phyloP scores from a whole-genome alignment of 2,113 vertebrate genomes.

The Psilopsiagon aymara region DNA sequence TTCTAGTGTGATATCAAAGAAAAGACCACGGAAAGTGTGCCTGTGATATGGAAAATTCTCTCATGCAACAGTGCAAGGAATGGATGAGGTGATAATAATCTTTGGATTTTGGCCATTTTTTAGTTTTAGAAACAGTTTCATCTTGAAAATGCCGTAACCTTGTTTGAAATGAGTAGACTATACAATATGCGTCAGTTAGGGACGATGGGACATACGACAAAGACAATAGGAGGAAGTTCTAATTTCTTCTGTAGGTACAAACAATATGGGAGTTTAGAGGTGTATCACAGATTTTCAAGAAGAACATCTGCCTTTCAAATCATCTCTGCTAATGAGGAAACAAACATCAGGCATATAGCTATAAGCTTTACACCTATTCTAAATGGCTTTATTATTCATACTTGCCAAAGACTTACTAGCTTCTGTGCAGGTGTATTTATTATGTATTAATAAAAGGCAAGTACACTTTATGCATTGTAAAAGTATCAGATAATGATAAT shows the following conservation, averaged over 20 bases:
- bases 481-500: fast-evolving
- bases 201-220: constrained; percentile 56
- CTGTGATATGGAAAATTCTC: not conserved
- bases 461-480: not conserved
- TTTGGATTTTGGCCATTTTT: constrained; percentile 52
- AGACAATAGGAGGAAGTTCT: constrained; percentile 82
- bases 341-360: not conserved
- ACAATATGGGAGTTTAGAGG: constrained; percentile 67
- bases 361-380: constrained; percentile 36
- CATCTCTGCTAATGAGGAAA: constrained; percentile 34
- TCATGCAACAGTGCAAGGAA: constrained; percentile 12
- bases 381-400: not conserved
- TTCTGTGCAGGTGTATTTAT: not conserved
- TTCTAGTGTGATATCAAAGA: not conserved
- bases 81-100: constrained; percentile 64
- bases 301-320: constrained; percentile 77
- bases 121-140: constrained; percentile 44
- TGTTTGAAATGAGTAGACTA: constrained; percentile 43
- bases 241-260: constrained; percentile 80
- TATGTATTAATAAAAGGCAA: not conserved
- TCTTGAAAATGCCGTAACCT: constrained; percentile 31
- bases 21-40: not conserved
- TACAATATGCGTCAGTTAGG: constrained; percentile 76
- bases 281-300: constrained; percentile 39
- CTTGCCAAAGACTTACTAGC: not conserved